These are phyloP conservation scores for Caligus rogercresseyi DNA, from an alignment of 1,140 invertebrate species.

Conservation along the genomic window DNA sequence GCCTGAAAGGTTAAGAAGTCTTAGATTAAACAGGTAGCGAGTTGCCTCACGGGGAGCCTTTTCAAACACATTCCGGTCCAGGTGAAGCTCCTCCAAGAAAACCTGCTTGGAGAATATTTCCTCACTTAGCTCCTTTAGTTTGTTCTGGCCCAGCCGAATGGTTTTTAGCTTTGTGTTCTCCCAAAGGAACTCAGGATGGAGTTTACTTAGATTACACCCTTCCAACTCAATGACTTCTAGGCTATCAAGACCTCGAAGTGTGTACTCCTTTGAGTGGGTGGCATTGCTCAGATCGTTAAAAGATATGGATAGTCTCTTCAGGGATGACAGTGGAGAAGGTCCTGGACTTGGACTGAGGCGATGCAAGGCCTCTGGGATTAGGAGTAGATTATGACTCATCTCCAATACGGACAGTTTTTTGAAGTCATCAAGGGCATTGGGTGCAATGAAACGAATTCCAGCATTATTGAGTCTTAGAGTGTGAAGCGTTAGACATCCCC, in stretches of 20 bases:
- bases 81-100: constrained; percentile 24
- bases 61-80: constrained; percentile 27
- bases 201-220: constrained; percentile 21
- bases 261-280: constrained; percentile 40
- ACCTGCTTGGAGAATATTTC: constrained; percentile 22
- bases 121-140: constrained; percentile 21
- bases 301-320: constrained; percentile 40
- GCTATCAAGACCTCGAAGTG: constrained; percentile 50
- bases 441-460: constrained; percentile 40
- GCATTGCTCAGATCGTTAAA: constrained; percentile 47
- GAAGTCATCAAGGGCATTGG: constrained; percentile 42
- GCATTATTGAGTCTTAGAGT: constrained; percentile 41
- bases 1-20: constrained; percentile 55
- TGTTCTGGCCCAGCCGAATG: constrained; percentile 23
- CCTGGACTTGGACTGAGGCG: constrained; percentile 38
- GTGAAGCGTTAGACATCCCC: constrained; percentile 38
- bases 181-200: constrained; percentile 1
- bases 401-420: constrained; percentile 48
- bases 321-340: constrained; percentile 26
- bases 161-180: constrained; percentile 19
- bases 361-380: constrained; percentile 41
- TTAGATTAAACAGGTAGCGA: constrained; percentile 25
- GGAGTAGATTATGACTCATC: constrained; percentile 48
- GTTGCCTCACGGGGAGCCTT: constrained; percentile 18
- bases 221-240: constrained; percentile 50